phyloP scores from a whole-genome alignment of 2,797 vertebrate species.

The Pseudomugil tenellus region DNA sequence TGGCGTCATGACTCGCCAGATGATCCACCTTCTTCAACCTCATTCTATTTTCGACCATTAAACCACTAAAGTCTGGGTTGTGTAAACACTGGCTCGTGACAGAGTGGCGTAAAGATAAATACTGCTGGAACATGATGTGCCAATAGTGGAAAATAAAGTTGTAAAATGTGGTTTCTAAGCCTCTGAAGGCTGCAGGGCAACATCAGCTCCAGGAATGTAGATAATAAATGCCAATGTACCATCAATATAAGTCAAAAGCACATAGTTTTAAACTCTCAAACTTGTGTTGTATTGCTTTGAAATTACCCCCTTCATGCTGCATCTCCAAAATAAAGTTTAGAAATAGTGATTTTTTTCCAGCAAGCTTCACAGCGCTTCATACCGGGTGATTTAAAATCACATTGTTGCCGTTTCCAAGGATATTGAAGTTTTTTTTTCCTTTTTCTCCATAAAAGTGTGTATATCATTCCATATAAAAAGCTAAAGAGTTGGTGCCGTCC shows the following conservation, averaged over 20 bases:
- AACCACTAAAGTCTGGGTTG: no score
- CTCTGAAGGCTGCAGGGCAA: not conserved
- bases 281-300: not conserved
- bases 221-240: not conserved
- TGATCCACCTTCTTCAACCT: not conserved
- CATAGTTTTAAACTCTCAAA: not conserved
- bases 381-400: not conserved
- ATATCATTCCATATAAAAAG: not conserved
- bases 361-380: not conserved
- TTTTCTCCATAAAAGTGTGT: not conserved
- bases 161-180: not conserved
- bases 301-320: not conserved
- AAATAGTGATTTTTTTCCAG: not conserved
- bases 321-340: not conserved
- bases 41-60: no score
- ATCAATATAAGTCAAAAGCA: not conserved
- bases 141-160: not conserved
- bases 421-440: no score
- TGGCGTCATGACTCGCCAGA: no score
- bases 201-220: not conserved
- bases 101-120: no score
- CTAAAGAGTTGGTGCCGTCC: not conserved
- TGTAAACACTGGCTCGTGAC: no score
- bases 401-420: not conserved
- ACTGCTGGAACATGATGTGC: no score